Evolutionary conservation across 2,113 vertebrate genomes (phyloP), one percentile per base, ranked within the genome.

Genomic region (Muntiacus muntjak): DNA sequence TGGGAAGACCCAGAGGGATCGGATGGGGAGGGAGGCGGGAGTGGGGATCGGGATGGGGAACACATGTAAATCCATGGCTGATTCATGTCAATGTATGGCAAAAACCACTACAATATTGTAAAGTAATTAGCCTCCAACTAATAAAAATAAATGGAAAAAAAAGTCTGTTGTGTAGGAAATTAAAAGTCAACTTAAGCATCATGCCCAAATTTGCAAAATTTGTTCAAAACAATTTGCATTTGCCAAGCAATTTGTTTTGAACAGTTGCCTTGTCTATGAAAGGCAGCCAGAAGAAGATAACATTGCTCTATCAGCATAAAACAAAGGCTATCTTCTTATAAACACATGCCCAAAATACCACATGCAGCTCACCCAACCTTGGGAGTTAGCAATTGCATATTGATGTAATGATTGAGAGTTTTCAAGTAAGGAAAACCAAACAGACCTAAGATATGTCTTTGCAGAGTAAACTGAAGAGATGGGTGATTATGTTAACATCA

Each of bases 211-310:
- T 87, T 82, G 7, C 36, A 40, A 94, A 89, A 58, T 58, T 14
- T 3, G 28, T 79, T 55, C 52, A 83, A 55, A 83, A 55, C 52
- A 55, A 9, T 55, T 83, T 40, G 12, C 64, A 92, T 58, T 78
- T 92, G 78, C 47, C 67, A 90, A 54, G 33, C 92, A 92, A 36
- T 92, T 64, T 95, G 58, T 95, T 93, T 96, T 81, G 89, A 96
- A 86, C 15, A 50, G 79, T 50, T 74, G 67, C 85, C 85, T 74
- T 74, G 25, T 30, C 54, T 87, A 43, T n/a, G 86, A 82, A 92
- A 93, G 40, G 81, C 45, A 90, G 86, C 26, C 54, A 83, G 45
- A 15, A 87, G 85, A 96, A 95, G 86, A 57, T 82, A 82, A 87
- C 60, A 76, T 55, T 52, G 79, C 40, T 62, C 71, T 62, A 30